Conservation (phyloP, 2,888 invertebrate genomes). For the Lasioglossum marginatum region DNA sequence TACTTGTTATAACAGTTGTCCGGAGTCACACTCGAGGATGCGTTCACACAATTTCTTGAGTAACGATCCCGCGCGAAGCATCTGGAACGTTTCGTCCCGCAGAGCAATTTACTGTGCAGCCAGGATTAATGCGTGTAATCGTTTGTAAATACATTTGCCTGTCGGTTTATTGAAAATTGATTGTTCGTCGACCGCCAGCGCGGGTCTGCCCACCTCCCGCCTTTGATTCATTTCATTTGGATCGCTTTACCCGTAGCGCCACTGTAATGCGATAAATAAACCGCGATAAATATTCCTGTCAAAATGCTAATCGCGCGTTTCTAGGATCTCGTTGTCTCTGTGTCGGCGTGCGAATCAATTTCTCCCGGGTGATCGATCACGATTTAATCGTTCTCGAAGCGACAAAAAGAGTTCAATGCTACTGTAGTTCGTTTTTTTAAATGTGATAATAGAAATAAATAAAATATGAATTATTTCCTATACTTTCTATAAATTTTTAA, state of each 20-base stretch:
- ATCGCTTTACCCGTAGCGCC: conserved; percentile 32
- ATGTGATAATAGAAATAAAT: neutral
- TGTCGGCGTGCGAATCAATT: neutral
- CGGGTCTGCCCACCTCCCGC: neutral
- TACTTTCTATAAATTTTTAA: too few species aligned
- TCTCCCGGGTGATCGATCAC: neutral
- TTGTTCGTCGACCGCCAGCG: conserved; percentile 34
- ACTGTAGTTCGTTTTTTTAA: neutral
- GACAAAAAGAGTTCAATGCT: neutral
- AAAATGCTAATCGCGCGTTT: conserved; percentile 34
- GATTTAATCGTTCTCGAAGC: neutral
- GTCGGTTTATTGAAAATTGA: conserved; percentile 61
- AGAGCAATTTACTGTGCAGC: conserved; percentile 19
- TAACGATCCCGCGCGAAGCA: neutral
- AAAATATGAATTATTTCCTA: neutral
- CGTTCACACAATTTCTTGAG: neutral
- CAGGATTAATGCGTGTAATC: conserved; percentile 45
- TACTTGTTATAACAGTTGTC: neutral
- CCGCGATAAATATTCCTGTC: conserved; percentile 46
- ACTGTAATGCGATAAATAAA: conserved; percentile 50
- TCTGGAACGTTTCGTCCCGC: neutral
- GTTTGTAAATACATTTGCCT: conserved; percentile 53
- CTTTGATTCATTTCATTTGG: conserved; percentile 49
- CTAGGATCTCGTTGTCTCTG: neutral
- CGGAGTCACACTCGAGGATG: neutral